phyloP scores from a whole-genome alignment of 2,888 invertebrate species.

The Lissonota sp. region DNA sequence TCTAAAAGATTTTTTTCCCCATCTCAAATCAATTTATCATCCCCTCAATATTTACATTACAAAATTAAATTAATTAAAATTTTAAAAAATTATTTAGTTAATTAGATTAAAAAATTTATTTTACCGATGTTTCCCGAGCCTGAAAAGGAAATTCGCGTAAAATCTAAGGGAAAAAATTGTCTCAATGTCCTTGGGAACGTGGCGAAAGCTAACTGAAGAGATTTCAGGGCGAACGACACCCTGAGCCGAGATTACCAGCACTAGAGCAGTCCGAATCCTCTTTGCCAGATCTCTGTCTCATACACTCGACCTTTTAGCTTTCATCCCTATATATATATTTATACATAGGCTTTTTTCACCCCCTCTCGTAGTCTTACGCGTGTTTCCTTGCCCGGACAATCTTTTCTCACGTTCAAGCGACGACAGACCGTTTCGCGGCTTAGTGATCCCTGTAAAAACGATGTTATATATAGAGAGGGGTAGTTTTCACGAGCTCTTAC shows the following conservation, averaged over 20 bases:
- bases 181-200: constrained; percentile 58
- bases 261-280: constrained; percentile 75
- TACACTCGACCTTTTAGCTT: constrained; percentile 56
- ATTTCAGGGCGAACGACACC: constrained; percentile 72
- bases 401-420: constrained; percentile 52
- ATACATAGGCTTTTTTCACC: constrained; percentile 16
- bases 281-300: constrained; percentile 74
- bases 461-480: constrained; percentile 3
- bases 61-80: too few relatives aligned
- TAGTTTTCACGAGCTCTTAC: constrained; percentile 69
- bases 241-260: constrained; percentile 81
- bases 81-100: background rate
- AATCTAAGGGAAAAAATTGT: constrained; percentile 24
- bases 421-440: constrained; percentile 58
- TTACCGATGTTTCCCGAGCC: too few relatives aligned
- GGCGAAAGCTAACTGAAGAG: constrained; percentile 52
- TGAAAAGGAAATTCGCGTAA: too few relatives aligned
- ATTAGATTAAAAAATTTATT: background rate
- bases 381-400: constrained; percentile 53
- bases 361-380: constrained; percentile 59
- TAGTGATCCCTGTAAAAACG: constrained; percentile 47
- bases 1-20: too few relatives aligned
- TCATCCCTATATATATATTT: constrained; percentile 30
- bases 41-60: too few relatives aligned
- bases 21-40: too few relatives aligned